phyloP scores from a whole-genome alignment of 2,797 vertebrate species.

The Anniella stebbinsi region DNA sequence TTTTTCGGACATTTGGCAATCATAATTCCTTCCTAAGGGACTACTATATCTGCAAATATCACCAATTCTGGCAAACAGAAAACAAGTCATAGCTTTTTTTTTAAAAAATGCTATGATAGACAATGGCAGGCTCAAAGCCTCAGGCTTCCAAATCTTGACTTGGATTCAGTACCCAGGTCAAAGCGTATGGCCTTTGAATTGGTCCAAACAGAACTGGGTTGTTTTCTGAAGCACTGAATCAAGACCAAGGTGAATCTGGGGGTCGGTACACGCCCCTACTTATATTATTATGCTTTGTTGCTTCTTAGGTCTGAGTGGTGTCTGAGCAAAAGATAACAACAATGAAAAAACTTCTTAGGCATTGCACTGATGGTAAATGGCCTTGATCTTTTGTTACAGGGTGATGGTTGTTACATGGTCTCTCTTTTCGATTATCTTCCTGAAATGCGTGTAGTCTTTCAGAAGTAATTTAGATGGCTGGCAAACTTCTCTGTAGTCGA shows the following conservation, averaged over 20 bases:
- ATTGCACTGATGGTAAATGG: background rate
- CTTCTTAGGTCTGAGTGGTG: background rate
- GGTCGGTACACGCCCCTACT: background rate
- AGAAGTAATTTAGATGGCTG: conserved; percentile 43
- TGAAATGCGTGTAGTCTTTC: conserved; percentile 37
- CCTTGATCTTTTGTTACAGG: conserved; percentile 35
- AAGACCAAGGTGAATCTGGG: too few species aligned
- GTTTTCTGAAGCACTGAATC: background rate
- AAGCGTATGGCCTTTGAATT: too few species aligned
- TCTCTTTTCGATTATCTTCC: conserved; percentile 57
- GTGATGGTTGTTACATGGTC: conserved; percentile 13
- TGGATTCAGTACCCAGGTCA: too few species aligned
- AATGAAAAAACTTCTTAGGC: conserved; percentile 34
- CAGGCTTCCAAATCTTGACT: too few species aligned
- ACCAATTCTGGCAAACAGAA: too few species aligned
- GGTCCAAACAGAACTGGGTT: too few species aligned
- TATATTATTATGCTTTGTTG: conserved; percentile 17
- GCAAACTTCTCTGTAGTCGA: conserved; percentile 15
- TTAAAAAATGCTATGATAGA: too few species aligned
- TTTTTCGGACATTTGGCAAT: too few species aligned
- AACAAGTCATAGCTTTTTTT: too few species aligned
- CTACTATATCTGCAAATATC: too few species aligned
- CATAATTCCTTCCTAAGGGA: too few species aligned
- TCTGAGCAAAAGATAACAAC: conserved; percentile 4
- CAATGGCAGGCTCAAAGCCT: too few species aligned